phyloP scores from a whole-genome alignment of 2,797 vertebrate genomes.

The Brotula barbata region DNA sequence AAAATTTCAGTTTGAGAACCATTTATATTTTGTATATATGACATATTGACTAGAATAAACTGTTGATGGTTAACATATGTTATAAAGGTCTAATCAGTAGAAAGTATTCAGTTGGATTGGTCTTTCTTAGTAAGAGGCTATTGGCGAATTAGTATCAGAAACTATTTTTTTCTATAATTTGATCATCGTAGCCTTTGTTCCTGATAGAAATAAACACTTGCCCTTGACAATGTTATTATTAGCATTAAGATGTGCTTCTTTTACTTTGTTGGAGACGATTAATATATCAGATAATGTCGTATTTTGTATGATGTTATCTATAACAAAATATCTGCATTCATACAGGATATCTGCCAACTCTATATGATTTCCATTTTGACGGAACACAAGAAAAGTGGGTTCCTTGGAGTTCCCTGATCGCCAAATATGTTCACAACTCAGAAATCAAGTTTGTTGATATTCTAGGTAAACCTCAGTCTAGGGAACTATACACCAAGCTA shows the following conservation, averaged over 20 bases:
- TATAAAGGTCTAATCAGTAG: too few species aligned
- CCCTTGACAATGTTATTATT: too few species aligned
- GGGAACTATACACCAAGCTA: neutral
- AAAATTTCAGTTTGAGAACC: neutral
- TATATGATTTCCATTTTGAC: conserved; percentile 96
- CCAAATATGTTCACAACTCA: conserved; percentile 83
- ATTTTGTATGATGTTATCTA: conserved; percentile 5
- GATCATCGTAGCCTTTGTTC: too few species aligned
- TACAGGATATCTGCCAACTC: conserved; percentile 87
- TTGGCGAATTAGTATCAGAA: too few species aligned
- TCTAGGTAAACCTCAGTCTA: conserved; percentile 80
- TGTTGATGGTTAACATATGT: too few species aligned
- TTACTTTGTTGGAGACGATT: too few species aligned
- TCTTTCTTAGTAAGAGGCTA: too few species aligned
- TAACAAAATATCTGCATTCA: conserved; percentile 25
- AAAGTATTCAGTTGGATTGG: too few species aligned
- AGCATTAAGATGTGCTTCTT: neutral
- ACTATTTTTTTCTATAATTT: too few species aligned
- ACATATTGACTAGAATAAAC: neutral
- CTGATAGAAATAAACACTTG: too few species aligned
- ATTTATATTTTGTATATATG: neutral
- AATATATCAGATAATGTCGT: too few species aligned
- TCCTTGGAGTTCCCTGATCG: conserved; percentile 87
- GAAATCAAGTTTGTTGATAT: conserved; percentile 88
- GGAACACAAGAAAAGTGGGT: conserved; percentile 81